Evolutionary conservation across 92 coral and sea anemone species (phyloP), one percentile per base, ranked within the genome.

Genomic region (Phenganax subtilis): DNA sequence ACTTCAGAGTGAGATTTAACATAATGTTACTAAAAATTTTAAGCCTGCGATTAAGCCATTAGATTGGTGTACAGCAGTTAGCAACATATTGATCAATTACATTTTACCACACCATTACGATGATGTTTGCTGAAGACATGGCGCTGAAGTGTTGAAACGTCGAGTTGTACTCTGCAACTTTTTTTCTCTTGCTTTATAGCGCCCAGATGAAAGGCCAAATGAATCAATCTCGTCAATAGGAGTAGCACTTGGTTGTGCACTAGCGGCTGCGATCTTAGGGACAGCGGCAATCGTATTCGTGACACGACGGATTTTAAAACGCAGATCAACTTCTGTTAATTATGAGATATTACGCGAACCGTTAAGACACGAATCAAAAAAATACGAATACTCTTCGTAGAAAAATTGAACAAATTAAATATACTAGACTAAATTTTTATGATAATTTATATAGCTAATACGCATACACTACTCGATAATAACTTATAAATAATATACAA

Each of bases 191-290:
- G 17, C 51, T 63, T 83, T 55, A 31, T 69, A 79, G 83, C 67
- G 74, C 9, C 83, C 73, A 12, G 83, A 79, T n/a, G 74, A 63
- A 79, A 60, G 83, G 12, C 83, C 88, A n/a, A 90, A 90, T 6
- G 99, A 96, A 58, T 96, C 99, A 54, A 96, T 96, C 85, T 96
- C 99, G 31, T 93, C 99, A 30, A 86, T 96, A n/a, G 99, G 97
- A 54, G 99, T 96, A 11, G 99, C 99, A 51, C 90, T 96, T 31
- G 97, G 97, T 4, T 96, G 99, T 83, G 99, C 97, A n/a, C 89
- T 96, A 37, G 99, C 99, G 59, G 99, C 97, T 6, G 96, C 99
- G 66, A 90, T 96, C 52, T 93, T 96, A 58, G 99, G 99, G 72
- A 90, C 99, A 84, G 99, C 97, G 59, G 96, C 99, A 12, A 97